Evolutionary conservation across 2,888 invertebrate species (phyloP), one percentile per base, ranked within the genome.

Genomic region (Gasteruption jaculator): DNA sequence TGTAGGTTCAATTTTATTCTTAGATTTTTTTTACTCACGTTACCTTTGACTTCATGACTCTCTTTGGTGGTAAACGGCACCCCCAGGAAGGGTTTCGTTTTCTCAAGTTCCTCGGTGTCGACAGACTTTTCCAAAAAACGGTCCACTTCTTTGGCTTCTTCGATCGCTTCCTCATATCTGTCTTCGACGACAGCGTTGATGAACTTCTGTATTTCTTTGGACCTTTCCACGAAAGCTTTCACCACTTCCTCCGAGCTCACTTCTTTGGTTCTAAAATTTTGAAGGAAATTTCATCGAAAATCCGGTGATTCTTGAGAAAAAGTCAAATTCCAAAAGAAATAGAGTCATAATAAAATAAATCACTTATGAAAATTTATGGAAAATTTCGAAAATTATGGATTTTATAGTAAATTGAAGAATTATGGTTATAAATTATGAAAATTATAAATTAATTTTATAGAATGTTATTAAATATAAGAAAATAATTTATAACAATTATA

Each of bases 51-150:
- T 1, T 81, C 78, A 41, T 90, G 86, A 39, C 86, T 84, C 66
- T 93, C 93, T 68, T 94, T 94, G 0, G 86, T 81, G 4, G 91
- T 89, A 65, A 93, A 89, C 0, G 94, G 93, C 3, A 94, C 85
- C 4, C 93, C 90, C 39, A 93, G 74, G 60, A 92, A 88, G 2
- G 91, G 90, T 69, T 82, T 84, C 20, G 78, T 70, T 33, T 74
- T 72, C 48, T 86, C 79, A 55, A 83, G 81, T n/a, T 79, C 77
- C 15, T 81, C 78, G 0, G 77, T 67, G 26, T 82, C 72, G 33
- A 73, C 63, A 1, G 80, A 81, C 6, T 37, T 31, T 11, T 74
- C 74, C 11, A 92, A 78, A 35, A 79, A 72, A 30, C 73, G 67
- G 66, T 93, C 92, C 4, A 90, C 77, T 40, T 76, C 72, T 37